Conservation (phyloP, 2,888 invertebrate species). For the Volucella inflata region DNA sequence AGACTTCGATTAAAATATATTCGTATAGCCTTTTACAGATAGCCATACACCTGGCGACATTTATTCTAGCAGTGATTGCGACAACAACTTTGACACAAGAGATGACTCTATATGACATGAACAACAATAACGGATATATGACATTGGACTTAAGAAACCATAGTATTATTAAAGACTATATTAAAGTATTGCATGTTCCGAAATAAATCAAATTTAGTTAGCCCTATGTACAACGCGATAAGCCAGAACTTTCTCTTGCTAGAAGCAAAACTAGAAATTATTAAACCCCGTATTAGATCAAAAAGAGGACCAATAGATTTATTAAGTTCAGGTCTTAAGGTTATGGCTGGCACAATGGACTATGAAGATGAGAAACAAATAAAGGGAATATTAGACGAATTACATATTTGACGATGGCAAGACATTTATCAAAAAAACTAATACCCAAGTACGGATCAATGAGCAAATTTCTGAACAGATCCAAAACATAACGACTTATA, state of each 20-base stretch:
- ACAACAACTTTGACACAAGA: too few species aligned
- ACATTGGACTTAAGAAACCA: too few species aligned
- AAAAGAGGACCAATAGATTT: slow-evolving; percentile 14
- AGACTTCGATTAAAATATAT: too few species aligned
- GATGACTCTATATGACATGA: too few species aligned
- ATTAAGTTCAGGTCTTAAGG: neutral
- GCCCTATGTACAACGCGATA: neutral
- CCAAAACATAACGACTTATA: too few species aligned
- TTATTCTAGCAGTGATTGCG: too few species aligned
- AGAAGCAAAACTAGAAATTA: slow-evolving; percentile 4
- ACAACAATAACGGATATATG: too few species aligned
- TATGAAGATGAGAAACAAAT: slow-evolving; percentile 23
- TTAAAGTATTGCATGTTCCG: neutral
- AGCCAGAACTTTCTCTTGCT: slow-evolving; percentile 5
- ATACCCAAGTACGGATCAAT: slow-evolving; percentile 14
- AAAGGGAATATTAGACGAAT: too few species aligned
- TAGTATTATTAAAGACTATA: neutral
- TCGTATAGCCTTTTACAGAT: too few species aligned
- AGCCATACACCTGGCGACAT: too few species aligned
- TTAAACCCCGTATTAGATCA: neutral
- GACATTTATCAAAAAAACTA: neutral
- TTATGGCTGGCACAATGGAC: slow-evolving; percentile 18
- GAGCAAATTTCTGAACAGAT: too few species aligned
- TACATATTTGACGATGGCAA: neutral
- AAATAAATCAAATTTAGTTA: neutral